A percentile compares a stretch with the other conserved stretches of the same genome.
Conservation (phyloP, 2,888 invertebrate genomes). For the Hylaea fasciaria region DNA sequence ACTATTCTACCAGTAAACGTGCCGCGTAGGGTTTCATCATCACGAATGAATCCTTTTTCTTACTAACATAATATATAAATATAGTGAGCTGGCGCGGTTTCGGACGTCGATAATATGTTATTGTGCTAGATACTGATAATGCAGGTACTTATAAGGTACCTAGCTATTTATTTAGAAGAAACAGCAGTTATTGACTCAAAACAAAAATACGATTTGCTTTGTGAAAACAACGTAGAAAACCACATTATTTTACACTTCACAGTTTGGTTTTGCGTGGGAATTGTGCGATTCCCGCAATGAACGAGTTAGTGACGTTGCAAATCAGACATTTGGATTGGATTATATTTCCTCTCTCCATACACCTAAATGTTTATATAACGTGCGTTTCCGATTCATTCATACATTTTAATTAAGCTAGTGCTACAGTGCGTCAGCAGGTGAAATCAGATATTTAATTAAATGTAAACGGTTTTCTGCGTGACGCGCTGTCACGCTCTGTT, state of each 20-base stretch:
- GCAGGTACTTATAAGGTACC: too few species aligned
- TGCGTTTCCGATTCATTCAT: conserved; percentile 26
- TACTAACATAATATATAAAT: background rate
- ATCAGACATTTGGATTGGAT: too few species aligned
- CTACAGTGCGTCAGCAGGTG: conserved; percentile 41
- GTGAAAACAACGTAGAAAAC: background rate
- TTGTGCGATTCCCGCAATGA: too few species aligned
- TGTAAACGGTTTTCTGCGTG: conserved; percentile 38
- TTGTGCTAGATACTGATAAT: too few species aligned
- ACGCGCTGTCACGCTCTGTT: conserved; percentile 44
- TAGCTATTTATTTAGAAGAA: too few species aligned
- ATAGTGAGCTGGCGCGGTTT: too few species aligned
- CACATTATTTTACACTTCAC: background rate
- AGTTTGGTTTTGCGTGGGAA: too few species aligned
- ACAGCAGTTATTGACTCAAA: too few species aligned
- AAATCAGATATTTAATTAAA: conserved; percentile 45
- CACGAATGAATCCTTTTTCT: conserved; percentile 12
- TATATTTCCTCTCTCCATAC: too few species aligned
- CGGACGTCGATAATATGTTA: too few species aligned
- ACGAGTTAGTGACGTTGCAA: too few species aligned
- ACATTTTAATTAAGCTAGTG: conserved; percentile 17
- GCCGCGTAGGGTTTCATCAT: conserved; percentile 14
- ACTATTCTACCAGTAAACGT: conserved; percentile 9
- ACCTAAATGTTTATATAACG: background rate
- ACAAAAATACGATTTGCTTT: background rate